Evolutionary conservation across 2,888 invertebrate species (phyloP), one percentile per base, ranked within the genome.

Genomic region (Seira sanloemensis): DNA sequence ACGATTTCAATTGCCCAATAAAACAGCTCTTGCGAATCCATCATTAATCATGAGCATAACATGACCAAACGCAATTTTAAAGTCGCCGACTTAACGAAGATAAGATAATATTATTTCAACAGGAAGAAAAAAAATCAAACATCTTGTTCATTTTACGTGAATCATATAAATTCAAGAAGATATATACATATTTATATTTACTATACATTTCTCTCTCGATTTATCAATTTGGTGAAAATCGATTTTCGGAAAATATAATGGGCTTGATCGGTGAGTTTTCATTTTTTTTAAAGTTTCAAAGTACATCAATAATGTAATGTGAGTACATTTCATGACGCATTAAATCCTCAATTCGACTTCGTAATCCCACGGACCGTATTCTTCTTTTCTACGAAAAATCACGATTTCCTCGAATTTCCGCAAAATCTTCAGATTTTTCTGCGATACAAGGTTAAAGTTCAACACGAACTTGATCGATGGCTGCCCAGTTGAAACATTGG

Each of bases 361-460:
- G 24, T 72, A 72, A 72, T 72, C 72, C 54, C 54, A 67, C 16
- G 26, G 66, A n/a, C 27, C 62, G 27, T 74, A 62, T 74, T 74
- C 74, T 26, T 74, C 62, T 37, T 74, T 74, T 26, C 58, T 27
- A 27, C 21, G 74, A 62, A 65, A 74, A 62, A 62, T 65, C 74
- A 74, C 74, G 27, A 73, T 62, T 74, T 74, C 19, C 62, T 18
- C n/a, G 62, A 73, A 73, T 74, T 74, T 25, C 26, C 58, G n/a
- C 23, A 26, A 54, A 73, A 54, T 54, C 54, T 9, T 9, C 5
- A 7, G n/a, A 58, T 58, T 58, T 54, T 1, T 69, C 7, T 27
- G 27, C 26, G 23, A 27, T 66, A 62, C 66, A 67, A 79, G 79
- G 79, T 73, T 72, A 79, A 50, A 79, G 79, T 73, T 79, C 79